Conservation (phyloP, 1,140 invertebrate species). For the Pygmarrhopalites habei region DNA sequence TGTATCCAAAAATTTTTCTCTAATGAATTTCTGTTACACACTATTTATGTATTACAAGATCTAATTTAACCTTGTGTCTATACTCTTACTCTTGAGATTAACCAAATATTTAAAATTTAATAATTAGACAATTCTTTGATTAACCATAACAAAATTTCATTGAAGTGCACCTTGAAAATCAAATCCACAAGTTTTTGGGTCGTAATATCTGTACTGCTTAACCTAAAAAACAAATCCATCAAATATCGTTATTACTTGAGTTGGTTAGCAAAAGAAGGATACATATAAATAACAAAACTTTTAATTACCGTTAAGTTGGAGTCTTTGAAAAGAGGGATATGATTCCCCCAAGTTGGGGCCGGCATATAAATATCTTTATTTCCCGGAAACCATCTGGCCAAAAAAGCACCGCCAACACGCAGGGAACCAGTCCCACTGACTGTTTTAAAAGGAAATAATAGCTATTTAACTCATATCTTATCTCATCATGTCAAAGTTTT, state of each 20-base stretch:
- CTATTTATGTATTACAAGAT: slow-evolving; percentile 98
- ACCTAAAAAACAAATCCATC: slow-evolving; percentile 73
- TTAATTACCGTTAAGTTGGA: too few relatives aligned
- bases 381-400: slow-evolving; percentile 75
- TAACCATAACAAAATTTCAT: too few relatives aligned
- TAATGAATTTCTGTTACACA: slow-evolving; percentile 97
- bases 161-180: slow-evolving; percentile 85
- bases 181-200: slow-evolving; percentile 89
- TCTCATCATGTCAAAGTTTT: too few relatives aligned
- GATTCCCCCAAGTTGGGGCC: slow-evolving; percentile 97
- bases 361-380: slow-evolving; percentile 87
- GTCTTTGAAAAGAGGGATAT: slow-evolving; percentile 88
- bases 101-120: slow-evolving; percentile 82
- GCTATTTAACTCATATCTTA: too few relatives aligned
- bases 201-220: slow-evolving; percentile 92
- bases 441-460: too few relatives aligned
- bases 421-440: slow-evolving; percentile 98
- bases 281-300: too few relatives aligned
- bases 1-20: too few relatives aligned
- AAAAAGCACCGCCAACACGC: slow-evolving; percentile 80
- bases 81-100: slow-evolving; percentile 99
- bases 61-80: slow-evolving; percentile 83
- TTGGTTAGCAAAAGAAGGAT: too few relatives aligned
- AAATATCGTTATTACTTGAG: too few relatives aligned
- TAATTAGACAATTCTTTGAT: slow-evolving; percentile 88